Evolutionary conservation across 53 echinoderm and acorn worm genomes (phyloP), one percentile per base, ranked within the genome.

Genomic region (Apostichopus leukothele): DNA sequence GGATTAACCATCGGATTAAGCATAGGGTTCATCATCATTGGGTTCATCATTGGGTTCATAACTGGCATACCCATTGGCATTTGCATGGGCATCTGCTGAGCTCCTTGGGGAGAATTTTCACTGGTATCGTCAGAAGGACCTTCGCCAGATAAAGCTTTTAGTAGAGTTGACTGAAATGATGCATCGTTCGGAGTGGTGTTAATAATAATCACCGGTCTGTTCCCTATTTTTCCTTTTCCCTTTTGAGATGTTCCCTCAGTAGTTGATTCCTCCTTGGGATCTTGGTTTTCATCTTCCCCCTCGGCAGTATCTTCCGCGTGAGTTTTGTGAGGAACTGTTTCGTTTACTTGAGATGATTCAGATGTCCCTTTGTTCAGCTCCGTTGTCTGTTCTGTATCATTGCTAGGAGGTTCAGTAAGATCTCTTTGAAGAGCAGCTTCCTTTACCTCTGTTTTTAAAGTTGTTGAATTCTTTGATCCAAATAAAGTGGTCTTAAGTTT

Each of bases 141-240:
- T 22, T 90, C 88, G 1, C 92, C 95, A 1, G 83, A 83, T 0
- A 95, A 79, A 9, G 95, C 95, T 54, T 90, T 52, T 18, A 91
- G 86, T 26, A 95, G 60, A 7, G 91, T 88, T 67, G 76, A 75
- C 67, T 91, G 91, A 13, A 95, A 91, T 0, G 77, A 74, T 1
- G 84, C 79, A 63, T 94, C 92, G 18, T 80, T 75, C 6, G 92
- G 79, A 23, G 84, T 86, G 1, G 95, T 88, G 53, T 93, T 91
- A 67, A 95, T 95, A 84, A 95, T 95, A 67, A 95, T 90, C 52
- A 95, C 91, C 9, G 95, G 93, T 53, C 95, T 76, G 63, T 84
- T 90, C 0, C 88, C 59, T 53, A 20, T 86, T 5, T 84, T 84
- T 59, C 51, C 67, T 52, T 50, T 57, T n/a, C 18, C 59, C 26